A percentile compares a stretch with the other conserved stretches of the same genome.
These are phyloP conservation scores for Isichthys henryi DNA, from an alignment of 2,113 vertebrate genomes.

Conservation along the genomic window DNA sequence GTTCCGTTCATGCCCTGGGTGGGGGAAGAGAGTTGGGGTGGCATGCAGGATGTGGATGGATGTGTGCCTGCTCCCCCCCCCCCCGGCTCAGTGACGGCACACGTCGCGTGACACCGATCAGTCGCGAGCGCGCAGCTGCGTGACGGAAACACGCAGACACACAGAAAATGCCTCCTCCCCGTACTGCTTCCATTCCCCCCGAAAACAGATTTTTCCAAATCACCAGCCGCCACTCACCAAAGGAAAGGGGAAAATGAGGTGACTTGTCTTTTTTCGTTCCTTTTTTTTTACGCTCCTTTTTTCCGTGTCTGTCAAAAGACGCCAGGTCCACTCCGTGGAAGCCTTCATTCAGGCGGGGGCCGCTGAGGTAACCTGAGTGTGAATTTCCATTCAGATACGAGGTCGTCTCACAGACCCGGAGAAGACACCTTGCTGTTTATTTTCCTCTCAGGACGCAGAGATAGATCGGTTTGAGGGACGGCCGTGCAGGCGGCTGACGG, in stretches of 20 bases:
- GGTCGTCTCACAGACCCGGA: slow-evolving; percentile 8
- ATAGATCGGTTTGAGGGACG: neutral
- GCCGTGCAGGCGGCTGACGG: neutral
- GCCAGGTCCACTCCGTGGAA: slow-evolving; percentile 21
- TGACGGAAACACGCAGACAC: neutral
- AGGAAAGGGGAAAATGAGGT: slow-evolving; percentile 27
- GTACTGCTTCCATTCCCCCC: neutral
- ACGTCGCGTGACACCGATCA: neutral
- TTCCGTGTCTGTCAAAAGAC: slow-evolving; percentile 37
- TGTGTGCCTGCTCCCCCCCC: neutral
- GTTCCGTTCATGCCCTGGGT: neutral
- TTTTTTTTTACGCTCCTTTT: neutral
- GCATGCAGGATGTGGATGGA: neutral
- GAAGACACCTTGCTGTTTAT: slow-evolving; percentile 7
- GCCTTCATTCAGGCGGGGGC: slow-evolving; percentile 29
- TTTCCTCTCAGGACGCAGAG: neutral
- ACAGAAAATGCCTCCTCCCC: neutral
- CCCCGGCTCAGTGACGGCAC: neutral
- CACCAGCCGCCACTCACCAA: slow-evolving; percentile 15
- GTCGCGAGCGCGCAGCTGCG: slow-evolving; percentile 8
- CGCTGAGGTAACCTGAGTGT: slow-evolving; percentile 16
- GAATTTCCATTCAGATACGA: slow-evolving; percentile 32
- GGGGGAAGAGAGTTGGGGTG: slow-evolving; percentile 11
- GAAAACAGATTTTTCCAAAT: slow-evolving; percentile 18
- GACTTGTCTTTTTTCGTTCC: slow-evolving; percentile 4